A percentile compares a stretch with the other conserved stretches of the same genome.
These are phyloP conservation scores for Lithophane semibrunnea DNA, from an alignment of 2,888 invertebrate species.

Conservation along the genomic window DNA sequence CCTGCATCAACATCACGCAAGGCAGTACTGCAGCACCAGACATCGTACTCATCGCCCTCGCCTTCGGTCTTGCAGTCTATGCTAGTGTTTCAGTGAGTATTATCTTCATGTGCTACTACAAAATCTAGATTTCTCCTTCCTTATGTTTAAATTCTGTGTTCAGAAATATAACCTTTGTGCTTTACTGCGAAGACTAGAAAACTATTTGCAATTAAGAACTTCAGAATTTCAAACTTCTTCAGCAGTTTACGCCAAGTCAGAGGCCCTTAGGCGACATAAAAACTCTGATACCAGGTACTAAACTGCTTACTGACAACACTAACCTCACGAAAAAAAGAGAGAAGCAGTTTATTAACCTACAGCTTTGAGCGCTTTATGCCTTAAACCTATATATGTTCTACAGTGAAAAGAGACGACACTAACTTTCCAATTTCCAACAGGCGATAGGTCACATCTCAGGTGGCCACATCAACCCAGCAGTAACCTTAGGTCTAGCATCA, in stretches of 20 bases:
- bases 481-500: slow-evolving; percentile 95
- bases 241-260: background rate
- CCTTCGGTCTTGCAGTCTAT: slow-evolving; percentile 96
- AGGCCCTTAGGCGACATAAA: too few species aligned
- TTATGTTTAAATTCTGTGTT: background rate
- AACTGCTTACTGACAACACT: too few species aligned
- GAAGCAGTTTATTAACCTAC: background rate
- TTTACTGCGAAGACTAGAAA: background rate
- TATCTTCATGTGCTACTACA: background rate
- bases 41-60: slow-evolving; percentile 94
- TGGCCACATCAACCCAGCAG: slow-evolving; percentile 98
- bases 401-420: background rate
- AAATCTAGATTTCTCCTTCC: background rate
- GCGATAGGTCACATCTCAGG: slow-evolving; percentile 96
- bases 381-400: background rate
- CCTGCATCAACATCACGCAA: slow-evolving; percentile 91
- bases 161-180: background rate
- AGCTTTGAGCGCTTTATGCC: background rate
- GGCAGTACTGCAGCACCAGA: slow-evolving; percentile 83
- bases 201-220: background rate
- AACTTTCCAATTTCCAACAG: slow-evolving; percentile 81
- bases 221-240: background rate
- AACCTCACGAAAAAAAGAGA: too few species aligned
- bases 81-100: slow-evolving; percentile 93
- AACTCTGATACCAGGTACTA: too few species aligned